A percentile compares a stretch with the other conserved stretches of the same genome.
These are phyloP conservation scores for Agelastica alni DNA, from an alignment of 2,888 invertebrate species.

Conservation along the genomic window DNA sequence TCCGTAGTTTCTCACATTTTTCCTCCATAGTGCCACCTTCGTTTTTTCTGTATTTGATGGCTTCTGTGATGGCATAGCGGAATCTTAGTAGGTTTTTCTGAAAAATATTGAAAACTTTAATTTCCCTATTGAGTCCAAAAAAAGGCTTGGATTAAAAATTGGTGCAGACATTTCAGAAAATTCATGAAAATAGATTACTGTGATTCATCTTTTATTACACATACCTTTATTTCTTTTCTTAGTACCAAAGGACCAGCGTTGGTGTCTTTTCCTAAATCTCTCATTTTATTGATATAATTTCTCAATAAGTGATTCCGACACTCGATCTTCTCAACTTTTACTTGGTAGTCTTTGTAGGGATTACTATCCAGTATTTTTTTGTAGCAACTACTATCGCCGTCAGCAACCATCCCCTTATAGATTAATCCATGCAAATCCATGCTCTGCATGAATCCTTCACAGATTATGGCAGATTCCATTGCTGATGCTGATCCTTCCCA, in stretches of 20 bases:
- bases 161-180: background rate
- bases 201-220: background rate
- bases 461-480: background rate
- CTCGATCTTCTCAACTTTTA: slow-evolving; percentile 2
- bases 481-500: background rate
- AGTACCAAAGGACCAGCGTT: slow-evolving; percentile 8
- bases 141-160: background rate
- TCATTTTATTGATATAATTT: slow-evolving; percentile 3
- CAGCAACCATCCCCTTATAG: too few species aligned
- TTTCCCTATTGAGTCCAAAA: background rate
- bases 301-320: slow-evolving; percentile 11
- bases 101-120: background rate
- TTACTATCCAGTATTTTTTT: slow-evolving; percentile 2
- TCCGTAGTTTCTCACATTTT: slow-evolving; percentile 5
- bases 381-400: background rate
- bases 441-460: background rate
- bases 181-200: background rate
- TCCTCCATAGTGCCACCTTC: slow-evolving; percentile 1
- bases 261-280: slow-evolving; percentile 1
- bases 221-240: slow-evolving; percentile 11
- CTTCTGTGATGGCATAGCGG: slow-evolving; percentile 11
- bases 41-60: slow-evolving; percentile 14
- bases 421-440: background rate
- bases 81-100: slow-evolving; percentile 8
- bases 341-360: slow-evolving; percentile 8